Percentiles rank a stretch among this genome's conserved stretches.
These are phyloP conservation scores for Sitophilus oryzae DNA, from an alignment of 1,140 invertebrate species.

Conservation along the genomic window DNA sequence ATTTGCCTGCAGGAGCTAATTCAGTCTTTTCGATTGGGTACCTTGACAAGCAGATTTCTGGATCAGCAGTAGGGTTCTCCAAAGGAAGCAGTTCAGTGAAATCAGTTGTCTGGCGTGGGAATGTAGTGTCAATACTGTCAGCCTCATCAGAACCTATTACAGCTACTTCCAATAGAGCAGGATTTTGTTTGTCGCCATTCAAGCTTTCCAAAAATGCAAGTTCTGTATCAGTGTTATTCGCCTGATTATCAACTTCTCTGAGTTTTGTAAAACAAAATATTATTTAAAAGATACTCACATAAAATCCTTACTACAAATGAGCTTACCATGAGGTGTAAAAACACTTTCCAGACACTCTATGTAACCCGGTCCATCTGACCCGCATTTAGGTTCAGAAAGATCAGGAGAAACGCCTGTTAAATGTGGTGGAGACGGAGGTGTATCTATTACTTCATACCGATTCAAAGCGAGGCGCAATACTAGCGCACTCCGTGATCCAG, in stretches of 20 bases:
- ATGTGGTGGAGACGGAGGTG: too few species aligned
- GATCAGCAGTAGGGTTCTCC: too few species aligned
- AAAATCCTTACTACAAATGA: conserved; percentile 3
- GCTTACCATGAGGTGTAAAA: conserved; percentile 4
- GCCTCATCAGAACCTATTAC: not conserved
- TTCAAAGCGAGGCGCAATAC: too few species aligned
- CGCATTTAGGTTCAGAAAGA: not conserved
- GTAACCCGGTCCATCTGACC: conserved; percentile 3
- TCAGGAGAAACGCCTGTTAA: too few species aligned
- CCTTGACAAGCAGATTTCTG: too few species aligned
- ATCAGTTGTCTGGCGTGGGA: not conserved
- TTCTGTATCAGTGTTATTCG: not conserved
- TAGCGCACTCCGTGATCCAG: too few species aligned
- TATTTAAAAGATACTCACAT: not conserved
- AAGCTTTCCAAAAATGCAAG: not conserved
- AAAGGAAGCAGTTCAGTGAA: not conserved
- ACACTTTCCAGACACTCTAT: conserved; percentile 3
- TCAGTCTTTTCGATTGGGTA: too few species aligned
- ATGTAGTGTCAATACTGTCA: not conserved
- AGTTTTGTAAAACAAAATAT: conserved; percentile 1
- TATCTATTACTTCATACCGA: too few species aligned
- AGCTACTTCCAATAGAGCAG: not conserved
- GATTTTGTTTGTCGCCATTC: not conserved
- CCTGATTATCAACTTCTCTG: not conserved
- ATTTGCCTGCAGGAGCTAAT: too few species aligned